Evolutionary conservation across 2,797 vertebrate genomes (phyloP), one percentile per base, ranked within the genome.

Genomic region (Merluccius polli): DNA sequence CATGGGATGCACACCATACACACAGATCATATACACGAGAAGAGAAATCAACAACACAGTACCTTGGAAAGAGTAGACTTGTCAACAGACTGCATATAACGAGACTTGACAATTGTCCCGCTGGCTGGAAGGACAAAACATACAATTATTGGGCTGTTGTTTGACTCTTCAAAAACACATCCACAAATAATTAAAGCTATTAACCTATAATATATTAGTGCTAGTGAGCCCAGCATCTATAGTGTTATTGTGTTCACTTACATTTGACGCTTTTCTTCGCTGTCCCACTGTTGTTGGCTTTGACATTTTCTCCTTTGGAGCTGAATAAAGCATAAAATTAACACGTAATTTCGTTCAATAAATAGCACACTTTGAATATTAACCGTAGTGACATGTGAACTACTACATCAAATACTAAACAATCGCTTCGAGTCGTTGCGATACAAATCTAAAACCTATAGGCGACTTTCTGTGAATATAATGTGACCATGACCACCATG

Each of bases 81-180:
- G 9, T 91, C 86, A 35, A 88, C 93, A 75, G 91, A 70, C 67
- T 95, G 92, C 87, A 97, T 79, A 82, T 96, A 98, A 0, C 95
- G 94, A 32, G 96, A 96, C 70, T 91, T 94, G 0, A 97, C 93
- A 36, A 94, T 0, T 74, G 91, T 95, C 59, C 88, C 90, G 65
- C 86, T 92, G 83, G 90, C 93, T 92, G 70, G 77, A 52, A 52
- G n/a, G 9, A 13, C 15, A 21, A 79, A 29, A 0, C 27, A 76
- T 30, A 44, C 9, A 65, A n/a, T 48, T 3, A 18, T 48, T 48
- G n/a, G n/a, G n/a, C n/a, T n/a, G n/a, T n/a, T n/a, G n/a, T n/a
- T 16, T 3, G 44, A 48, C 15, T 48, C 44, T 18, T 48, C 15
- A 48, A 18, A n/a, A 21, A 48, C 44, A 18, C 44, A 48, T 48